Conservation (phyloP, 2,888 invertebrate genomes). For the Limnephilus lunatus region DNA sequence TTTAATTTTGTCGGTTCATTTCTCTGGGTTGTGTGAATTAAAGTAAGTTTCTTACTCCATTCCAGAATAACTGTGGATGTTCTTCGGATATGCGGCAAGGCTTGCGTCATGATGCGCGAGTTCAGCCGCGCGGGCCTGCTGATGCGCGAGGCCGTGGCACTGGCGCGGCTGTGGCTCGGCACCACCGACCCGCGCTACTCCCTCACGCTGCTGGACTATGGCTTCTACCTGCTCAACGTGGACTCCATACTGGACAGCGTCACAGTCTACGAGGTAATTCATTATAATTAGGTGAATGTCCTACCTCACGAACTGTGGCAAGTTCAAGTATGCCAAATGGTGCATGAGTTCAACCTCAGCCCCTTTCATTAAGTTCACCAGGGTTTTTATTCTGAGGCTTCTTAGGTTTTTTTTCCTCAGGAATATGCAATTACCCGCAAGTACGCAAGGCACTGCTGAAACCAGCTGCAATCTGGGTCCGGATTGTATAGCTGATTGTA, state of each 20-base stretch:
- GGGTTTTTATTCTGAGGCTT: no score
- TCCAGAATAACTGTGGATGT: conserved; percentile 86
- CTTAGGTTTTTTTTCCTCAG: no score
- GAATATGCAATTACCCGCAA: no score
- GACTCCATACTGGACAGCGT: conserved; percentile 92
- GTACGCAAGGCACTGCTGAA: no score
- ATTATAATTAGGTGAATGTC: not conserved
- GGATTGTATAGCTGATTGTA: no score
- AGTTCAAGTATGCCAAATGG: no score
- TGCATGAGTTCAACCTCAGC: no score
- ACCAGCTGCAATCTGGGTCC: no score
- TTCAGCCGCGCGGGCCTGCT: conserved; percentile 89
- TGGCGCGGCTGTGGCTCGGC: conserved; percentile 81
- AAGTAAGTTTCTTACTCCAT: not conserved
- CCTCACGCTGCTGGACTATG: conserved; percentile 91
- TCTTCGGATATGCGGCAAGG: conserved; percentile 90
- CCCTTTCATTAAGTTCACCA: no score
- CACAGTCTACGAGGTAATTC: conserved; percentile 85
- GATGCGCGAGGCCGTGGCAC: conserved; percentile 88
- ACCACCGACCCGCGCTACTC: conserved; percentile 88
- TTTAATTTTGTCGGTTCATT: not conserved
- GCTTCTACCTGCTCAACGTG: conserved; percentile 92
- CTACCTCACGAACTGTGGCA: no score
- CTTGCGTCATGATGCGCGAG: conserved; percentile 92
- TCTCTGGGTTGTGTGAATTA: not conserved